These are phyloP conservation scores for Drosophila atripex DNA, from an alignment of 2,888 invertebrate species.

Conservation along the genomic window DNA sequence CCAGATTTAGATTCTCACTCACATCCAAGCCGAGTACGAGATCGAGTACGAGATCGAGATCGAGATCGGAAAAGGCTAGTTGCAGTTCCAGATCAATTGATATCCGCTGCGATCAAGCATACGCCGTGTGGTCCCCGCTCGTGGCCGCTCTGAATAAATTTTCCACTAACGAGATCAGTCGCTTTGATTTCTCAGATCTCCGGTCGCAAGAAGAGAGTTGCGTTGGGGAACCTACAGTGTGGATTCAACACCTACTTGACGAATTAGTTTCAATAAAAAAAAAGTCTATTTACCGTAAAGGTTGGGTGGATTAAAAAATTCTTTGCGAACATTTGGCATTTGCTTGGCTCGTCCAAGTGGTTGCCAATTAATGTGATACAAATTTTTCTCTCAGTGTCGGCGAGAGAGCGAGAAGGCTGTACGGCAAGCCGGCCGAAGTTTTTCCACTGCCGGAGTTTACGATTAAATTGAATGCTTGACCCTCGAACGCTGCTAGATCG, in stretches of 20 bases:
- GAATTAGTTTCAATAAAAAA: too few relatives aligned
- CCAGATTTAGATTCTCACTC: constrained; percentile 4
- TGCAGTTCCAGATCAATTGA: constrained; percentile 41
- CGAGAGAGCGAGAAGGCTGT: too few relatives aligned
- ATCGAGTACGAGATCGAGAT: too few relatives aligned
- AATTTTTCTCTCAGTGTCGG: background rate
- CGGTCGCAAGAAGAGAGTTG: constrained; percentile 6
- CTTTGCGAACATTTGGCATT: background rate
- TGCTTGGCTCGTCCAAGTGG: background rate
- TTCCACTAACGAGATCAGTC: constrained; percentile 45
- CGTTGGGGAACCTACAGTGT: background rate
- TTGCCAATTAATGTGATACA: background rate
- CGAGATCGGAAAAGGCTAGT: constrained; percentile 1
- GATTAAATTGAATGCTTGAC: constrained; percentile 56
- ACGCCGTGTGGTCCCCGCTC: constrained; percentile 54
- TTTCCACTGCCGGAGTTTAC: constrained; percentile 46
- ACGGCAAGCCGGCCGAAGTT: constrained; percentile 36
- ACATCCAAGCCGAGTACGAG: background rate
- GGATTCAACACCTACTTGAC: too few relatives aligned
- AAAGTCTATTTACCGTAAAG: background rate
- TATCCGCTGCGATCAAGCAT: constrained; percentile 50
- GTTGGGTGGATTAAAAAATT: background rate
- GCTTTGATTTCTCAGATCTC: background rate
- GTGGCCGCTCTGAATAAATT: constrained; percentile 53
- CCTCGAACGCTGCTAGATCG: constrained; percentile 66